phyloP scores from a whole-genome alignment of 2,113 vertebrate species.

The Rhagologus leucostigma region DNA sequence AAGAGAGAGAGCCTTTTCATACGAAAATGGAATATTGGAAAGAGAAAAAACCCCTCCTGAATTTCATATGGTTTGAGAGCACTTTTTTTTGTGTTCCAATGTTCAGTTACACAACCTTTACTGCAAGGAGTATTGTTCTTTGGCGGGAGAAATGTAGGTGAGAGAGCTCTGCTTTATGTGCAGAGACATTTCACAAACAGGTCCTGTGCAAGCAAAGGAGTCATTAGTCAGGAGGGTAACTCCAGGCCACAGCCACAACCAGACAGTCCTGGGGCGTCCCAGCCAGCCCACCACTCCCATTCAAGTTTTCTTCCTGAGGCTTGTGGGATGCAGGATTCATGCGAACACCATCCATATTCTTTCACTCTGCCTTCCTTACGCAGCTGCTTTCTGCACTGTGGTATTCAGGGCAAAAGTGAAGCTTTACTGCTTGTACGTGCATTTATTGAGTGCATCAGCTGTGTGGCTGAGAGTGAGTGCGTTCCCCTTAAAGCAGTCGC shows the following conservation, averaged over 20 bases:
- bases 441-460: not conserved
- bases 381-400: not conserved
- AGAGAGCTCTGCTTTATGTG: not conserved
- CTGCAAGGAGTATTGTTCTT: not conserved
- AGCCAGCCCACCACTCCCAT: not conserved
- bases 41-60: not conserved
- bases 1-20: not conserved
- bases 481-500: not conserved
- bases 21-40: not conserved
- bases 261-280: not conserved
- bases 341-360: not conserved
- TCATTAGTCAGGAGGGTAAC: not conserved
- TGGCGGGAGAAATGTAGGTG: not conserved
- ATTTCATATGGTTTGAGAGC: not conserved
- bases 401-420: not conserved
- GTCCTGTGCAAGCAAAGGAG: not conserved
- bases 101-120: not conserved
- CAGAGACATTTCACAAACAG: not conserved
- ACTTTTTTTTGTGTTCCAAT: not conserved
- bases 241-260: not conserved
- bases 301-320: not conserved
- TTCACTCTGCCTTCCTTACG: accelerated
- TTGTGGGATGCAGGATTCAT: not conserved
- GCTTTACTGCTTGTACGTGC: not conserved
- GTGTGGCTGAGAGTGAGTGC: not conserved